Conservation (phyloP, 2,797 vertebrate genomes). For the Acipenser oxyrinchus region DNA sequence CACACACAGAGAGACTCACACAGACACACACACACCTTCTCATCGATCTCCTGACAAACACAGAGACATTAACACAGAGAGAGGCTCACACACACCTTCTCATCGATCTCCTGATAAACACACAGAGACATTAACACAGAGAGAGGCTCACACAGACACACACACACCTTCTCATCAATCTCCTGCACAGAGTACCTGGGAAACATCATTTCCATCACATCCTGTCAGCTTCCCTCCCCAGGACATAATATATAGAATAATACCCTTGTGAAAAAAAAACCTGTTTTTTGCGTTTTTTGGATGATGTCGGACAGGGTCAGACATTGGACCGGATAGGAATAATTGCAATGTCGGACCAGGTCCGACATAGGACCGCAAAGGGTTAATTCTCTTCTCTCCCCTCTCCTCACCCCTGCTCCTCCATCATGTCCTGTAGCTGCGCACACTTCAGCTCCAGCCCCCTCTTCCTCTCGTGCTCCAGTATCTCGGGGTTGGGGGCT, state of each 20-base stretch:
- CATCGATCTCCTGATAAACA: too few relatives aligned
- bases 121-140: too few relatives aligned
- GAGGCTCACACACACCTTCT: constrained; percentile 9
- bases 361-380: too few relatives aligned
- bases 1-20: too few relatives aligned
- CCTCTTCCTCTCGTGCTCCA: constrained; percentile 88
- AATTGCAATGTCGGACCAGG: too few relatives aligned
- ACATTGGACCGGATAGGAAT: too few relatives aligned
- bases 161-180: constrained; percentile 80
- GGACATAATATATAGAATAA: too few relatives aligned
- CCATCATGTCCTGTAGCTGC: constrained; percentile 91
- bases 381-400: constrained; percentile 15
- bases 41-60: constrained; percentile 70
- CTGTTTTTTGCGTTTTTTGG: too few relatives aligned
- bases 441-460: constrained; percentile 90
- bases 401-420: constrained; percentile 77
- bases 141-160: too few relatives aligned
- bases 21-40: constrained; percentile 58
- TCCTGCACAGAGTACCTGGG: constrained; percentile 77
- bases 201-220: neutral
- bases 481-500: constrained; percentile 84
- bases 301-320: too few relatives aligned
- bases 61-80: neutral
- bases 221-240: too few relatives aligned
- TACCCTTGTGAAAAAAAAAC: too few relatives aligned